These are phyloP conservation scores for Oophaga sylvatica DNA, from an alignment of 2,797 vertebrate species.

Conservation along the genomic window DNA sequence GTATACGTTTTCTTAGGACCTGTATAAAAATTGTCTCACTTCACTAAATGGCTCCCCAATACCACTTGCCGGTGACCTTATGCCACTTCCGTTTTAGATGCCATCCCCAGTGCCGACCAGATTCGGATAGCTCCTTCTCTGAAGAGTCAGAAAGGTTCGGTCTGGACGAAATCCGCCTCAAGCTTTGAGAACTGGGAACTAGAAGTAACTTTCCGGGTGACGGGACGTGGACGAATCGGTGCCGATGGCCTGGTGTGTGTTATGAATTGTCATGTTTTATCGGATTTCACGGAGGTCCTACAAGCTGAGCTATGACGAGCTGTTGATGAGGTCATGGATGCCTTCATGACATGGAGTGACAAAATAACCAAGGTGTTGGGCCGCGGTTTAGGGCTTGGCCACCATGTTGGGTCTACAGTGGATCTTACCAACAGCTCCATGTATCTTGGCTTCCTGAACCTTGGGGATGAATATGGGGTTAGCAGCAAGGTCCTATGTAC, in stretches of 20 bases:
- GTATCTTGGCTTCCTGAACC: neutral
- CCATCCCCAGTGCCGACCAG: conserved; percentile 94
- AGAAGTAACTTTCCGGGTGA: conserved; percentile 92
- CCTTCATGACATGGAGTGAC: neutral
- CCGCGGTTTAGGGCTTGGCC: too few species aligned
- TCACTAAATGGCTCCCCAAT: neutral
- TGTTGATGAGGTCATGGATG: neutral
- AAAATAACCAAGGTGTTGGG: neutral
- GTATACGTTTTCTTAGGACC: neutral
- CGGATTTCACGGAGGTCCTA: neutral
- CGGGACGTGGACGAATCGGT: conserved; percentile 91
- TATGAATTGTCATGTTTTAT: neutral
- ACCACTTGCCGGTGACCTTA: neutral
- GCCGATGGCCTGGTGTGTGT: conserved; percentile 90
- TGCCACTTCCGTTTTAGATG: conserved; percentile 77
- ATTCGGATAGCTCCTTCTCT: conserved; percentile 92
- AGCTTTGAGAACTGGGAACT: conserved; percentile 89
- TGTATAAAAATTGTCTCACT: too few species aligned
- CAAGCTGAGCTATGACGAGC: neutral
- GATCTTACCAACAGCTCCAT: neutral
- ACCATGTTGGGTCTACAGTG: neutral
- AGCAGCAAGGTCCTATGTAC: too few species aligned
- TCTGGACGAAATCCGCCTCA: conserved; percentile 89
- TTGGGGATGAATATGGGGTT: too few species aligned
- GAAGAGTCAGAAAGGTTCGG: conserved; percentile 90